Conservation (phyloP, 2,797 vertebrate species). For the Mus minutoides region DNA sequence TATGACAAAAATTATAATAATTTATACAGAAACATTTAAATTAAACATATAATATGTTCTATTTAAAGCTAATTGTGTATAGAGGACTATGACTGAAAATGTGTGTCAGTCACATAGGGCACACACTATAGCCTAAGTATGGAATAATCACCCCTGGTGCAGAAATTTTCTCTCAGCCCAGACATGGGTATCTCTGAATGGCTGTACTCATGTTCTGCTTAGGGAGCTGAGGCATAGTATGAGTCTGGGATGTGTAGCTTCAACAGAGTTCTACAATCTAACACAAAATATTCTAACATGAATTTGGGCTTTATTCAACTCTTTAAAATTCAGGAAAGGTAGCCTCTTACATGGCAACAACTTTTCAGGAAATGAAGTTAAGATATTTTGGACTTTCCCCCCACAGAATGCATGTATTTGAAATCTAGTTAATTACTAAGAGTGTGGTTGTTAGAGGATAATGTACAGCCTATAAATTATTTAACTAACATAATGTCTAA, state of each 20-base stretch:
- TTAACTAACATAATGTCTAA: too few species aligned
- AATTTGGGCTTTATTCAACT: neutral
- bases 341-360: neutral
- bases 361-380: neutral
- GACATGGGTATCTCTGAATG: neutral
- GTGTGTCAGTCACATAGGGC: neutral
- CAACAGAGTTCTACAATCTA: neutral
- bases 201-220: neutral
- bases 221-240: too few species aligned
- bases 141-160: neutral
- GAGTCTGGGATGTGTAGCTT: neutral
- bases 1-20: neutral
- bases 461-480: too few species aligned
- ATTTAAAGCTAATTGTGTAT: neutral
- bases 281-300: neutral
- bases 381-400: too few species aligned
- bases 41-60: neutral
- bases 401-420: too few species aligned
- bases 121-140: too few species aligned
- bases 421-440: too few species aligned
- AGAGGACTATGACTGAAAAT: neutral
- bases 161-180: neutral
- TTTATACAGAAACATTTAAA: neutral
- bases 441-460: too few species aligned
- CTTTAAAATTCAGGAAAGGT: neutral